phyloP scores from a whole-genome alignment of 2,797 vertebrate genomes.

The Tenualosa ilisha region DNA sequence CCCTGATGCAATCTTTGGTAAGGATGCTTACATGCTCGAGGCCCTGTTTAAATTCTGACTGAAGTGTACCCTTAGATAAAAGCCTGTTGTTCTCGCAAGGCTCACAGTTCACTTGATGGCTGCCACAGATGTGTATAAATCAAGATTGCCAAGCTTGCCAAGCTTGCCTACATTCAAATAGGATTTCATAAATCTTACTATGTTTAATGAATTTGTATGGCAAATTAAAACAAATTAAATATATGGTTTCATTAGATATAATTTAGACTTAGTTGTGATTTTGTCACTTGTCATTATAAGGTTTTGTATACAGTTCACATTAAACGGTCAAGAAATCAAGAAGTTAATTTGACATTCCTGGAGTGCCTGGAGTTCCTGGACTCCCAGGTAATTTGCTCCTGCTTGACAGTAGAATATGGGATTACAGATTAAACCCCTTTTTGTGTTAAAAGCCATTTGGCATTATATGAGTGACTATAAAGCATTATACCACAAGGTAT shows the following conservation, averaged over 20 bases:
- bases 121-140: background rate
- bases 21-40: slow-evolving; percentile 64
- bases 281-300: background rate
- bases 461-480: background rate
- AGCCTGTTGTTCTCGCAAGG: slow-evolving; percentile 63
- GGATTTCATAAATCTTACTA: background rate
- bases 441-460: background rate
- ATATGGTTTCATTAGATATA: background rate
- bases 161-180: background rate
- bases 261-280: background rate
- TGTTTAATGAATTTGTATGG: background rate
- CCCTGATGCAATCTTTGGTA: slow-evolving; percentile 71
- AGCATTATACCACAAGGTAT: background rate
- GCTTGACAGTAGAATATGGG: background rate
- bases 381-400: background rate
- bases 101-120: background rate
- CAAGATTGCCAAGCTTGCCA: background rate
- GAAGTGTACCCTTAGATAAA: slow-evolving; percentile 63
- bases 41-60: slow-evolving; percentile 69
- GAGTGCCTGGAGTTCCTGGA: background rate
- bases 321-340: background rate
- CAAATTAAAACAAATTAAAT: background rate
- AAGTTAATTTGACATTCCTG: background rate
- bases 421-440: background rate
- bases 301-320: background rate